Conservation (phyloP, 1,140 invertebrate genomes). For the Sminthurinus signatus region DNA sequence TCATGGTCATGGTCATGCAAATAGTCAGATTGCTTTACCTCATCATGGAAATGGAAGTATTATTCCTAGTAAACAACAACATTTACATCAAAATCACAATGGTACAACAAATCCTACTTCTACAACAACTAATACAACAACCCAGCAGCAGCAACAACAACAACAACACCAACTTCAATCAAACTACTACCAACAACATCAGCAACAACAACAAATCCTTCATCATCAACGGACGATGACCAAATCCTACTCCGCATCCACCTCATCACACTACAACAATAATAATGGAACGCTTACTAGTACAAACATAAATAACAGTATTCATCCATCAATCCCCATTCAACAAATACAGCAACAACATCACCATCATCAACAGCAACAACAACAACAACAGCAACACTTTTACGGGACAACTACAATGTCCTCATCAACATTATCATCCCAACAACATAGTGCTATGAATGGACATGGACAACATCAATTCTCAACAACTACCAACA, state of each 20-base stretch:
- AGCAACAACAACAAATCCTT: conserved; percentile 20
- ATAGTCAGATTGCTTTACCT: neutral
- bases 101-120: neutral
- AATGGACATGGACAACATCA: conserved; percentile 20
- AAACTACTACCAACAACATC: conserved; percentile 20
- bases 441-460: neutral
- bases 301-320: conserved; percentile 17
- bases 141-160: conserved; percentile 8
- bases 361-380: conserved; percentile 21
- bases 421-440: neutral
- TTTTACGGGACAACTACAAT: conserved; percentile 7
- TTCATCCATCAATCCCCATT: conserved; percentile 20
- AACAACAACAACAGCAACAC: conserved; percentile 23
- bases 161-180: conserved; percentile 11
- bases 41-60: conserved; percentile 17
- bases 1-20: conserved; percentile 8
- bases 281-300: neutral
- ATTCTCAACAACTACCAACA: neutral
- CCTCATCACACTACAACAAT: conserved; percentile 16
- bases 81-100: too few species aligned
- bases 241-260: conserved; percentile 22
- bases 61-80: conserved; percentile 8
- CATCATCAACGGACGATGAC: conserved; percentile 26
- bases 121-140: conserved; percentile 9
- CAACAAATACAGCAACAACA: conserved; percentile 19